Conservation (phyloP, 2,797 vertebrate species). For the Vireo griseus region DNA sequence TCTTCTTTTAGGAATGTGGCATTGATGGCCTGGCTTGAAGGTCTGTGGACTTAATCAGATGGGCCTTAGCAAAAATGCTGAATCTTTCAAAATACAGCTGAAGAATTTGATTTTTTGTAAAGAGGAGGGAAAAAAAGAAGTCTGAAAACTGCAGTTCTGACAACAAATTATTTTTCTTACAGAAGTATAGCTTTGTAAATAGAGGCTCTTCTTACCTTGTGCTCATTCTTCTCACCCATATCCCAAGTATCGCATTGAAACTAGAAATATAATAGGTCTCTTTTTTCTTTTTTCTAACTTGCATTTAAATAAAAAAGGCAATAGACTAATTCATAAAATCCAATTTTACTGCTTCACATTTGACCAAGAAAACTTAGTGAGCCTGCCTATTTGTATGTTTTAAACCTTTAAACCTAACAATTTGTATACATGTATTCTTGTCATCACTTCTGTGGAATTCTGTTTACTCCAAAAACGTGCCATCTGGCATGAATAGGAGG, state of each 20-base stretch:
- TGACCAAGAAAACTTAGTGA: background rate
- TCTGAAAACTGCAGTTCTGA: background rate
- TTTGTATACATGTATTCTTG: background rate
- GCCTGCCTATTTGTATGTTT: background rate
- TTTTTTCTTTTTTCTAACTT: background rate
- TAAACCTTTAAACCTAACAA: background rate
- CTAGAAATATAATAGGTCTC: background rate
- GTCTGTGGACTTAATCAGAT: background rate
- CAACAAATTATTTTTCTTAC: background rate
- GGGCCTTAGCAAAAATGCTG: background rate
- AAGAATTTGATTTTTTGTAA: background rate
- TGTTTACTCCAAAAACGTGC: background rate
- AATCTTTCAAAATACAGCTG: background rate
- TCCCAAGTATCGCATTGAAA: background rate
- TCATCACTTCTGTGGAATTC: background rate
- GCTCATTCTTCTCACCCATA: background rate
- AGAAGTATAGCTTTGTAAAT: background rate
- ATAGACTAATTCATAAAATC: background rate
- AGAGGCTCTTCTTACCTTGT: background rate
- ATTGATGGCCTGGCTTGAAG: background rate
- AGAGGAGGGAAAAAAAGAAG: accelerated
- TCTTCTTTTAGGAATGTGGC: background rate
- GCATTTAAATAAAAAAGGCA: constrained; percentile 10
- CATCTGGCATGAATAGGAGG: background rate
- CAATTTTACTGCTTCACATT: background rate